These are phyloP conservation scores for Zaprionus obscuricornis DNA, from an alignment of 2,888 invertebrate species.

Conservation along the genomic window DNA sequence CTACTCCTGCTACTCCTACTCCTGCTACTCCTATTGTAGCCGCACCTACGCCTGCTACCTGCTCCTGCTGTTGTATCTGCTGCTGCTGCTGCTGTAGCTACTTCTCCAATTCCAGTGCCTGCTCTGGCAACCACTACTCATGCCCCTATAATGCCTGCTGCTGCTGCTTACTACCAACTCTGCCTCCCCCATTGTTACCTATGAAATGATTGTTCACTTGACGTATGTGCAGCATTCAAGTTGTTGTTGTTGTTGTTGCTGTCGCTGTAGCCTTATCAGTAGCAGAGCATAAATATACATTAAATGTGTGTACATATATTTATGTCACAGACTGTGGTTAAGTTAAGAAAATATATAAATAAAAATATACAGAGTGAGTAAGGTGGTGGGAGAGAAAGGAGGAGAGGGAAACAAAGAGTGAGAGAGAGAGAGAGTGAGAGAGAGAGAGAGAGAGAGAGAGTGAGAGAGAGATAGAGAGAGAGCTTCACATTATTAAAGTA, in stretches of 20 bases:
- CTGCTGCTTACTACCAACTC: background rate
- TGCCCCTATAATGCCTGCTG: too few relatives aligned
- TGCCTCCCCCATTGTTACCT: background rate
- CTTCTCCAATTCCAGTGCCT: too few relatives aligned
- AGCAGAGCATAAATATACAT: constrained; percentile 17
- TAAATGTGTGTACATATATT: background rate
- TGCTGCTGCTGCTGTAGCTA: too few relatives aligned
- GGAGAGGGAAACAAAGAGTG: too few relatives aligned
- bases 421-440: too few relatives aligned
- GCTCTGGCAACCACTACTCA: background rate
- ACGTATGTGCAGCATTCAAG: constrained; percentile 53
- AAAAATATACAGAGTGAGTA: background rate
- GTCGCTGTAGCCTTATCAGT: constrained; percentile 40
- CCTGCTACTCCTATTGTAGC: background rate
- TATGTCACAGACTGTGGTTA: background rate
- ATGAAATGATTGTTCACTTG: constrained; percentile 35
- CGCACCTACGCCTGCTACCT: background rate
- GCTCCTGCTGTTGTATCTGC: too few relatives aligned
- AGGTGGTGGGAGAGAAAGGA: too few relatives aligned
- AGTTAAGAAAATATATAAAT: background rate
- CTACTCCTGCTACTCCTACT: too few relatives aligned
- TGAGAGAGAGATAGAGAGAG: too few relatives aligned
- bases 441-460: too few relatives aligned
- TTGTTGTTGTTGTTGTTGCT: too few relatives aligned
- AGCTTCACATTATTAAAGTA: too few relatives aligned